phyloP scores from a whole-genome alignment of 2,888 invertebrate species.

The Chaetoderma sp. region DNA sequence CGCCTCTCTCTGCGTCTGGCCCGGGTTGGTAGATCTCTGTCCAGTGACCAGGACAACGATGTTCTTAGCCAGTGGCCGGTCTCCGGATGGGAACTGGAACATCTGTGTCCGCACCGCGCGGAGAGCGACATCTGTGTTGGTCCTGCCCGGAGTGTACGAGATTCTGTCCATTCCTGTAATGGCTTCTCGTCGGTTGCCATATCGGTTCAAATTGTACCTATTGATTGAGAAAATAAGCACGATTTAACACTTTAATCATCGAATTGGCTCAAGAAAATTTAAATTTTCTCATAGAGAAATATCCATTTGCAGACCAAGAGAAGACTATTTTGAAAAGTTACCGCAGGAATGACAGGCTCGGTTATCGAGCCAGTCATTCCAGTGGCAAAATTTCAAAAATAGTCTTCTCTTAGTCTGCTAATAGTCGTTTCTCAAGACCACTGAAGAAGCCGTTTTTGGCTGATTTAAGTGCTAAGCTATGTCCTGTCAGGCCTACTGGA shows the following conservation, averaged over 20 bases:
- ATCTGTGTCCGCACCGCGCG: conserved; percentile 24
- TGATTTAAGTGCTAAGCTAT: no score
- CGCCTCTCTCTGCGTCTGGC: background rate
- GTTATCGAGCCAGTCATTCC: no score
- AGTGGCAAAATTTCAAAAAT: no score
- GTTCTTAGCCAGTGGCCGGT: conserved; percentile 25
- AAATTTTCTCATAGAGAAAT: no score
- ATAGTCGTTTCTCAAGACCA: no score
- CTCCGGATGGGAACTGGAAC: conserved; percentile 31
- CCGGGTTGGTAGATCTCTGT: background rate
- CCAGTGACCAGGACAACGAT: conserved; percentile 1
- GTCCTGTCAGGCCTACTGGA: no score
- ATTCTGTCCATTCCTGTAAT: background rate
- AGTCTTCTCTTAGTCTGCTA: no score
- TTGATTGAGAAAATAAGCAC: no score
- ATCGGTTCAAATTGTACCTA: background rate
- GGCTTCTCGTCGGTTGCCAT: background rate
- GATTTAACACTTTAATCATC: no score
- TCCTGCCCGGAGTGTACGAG: background rate
- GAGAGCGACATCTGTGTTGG: conserved; percentile 41
- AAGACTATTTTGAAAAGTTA: background rate
- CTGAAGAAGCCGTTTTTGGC: no score
- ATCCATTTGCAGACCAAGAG: no score
- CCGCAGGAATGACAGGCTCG: background rate
- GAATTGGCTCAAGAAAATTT: no score